Evolutionary conservation across 2,888 invertebrate species (phyloP).

Genomic region (Brachynemurus nebulosus): DNA sequence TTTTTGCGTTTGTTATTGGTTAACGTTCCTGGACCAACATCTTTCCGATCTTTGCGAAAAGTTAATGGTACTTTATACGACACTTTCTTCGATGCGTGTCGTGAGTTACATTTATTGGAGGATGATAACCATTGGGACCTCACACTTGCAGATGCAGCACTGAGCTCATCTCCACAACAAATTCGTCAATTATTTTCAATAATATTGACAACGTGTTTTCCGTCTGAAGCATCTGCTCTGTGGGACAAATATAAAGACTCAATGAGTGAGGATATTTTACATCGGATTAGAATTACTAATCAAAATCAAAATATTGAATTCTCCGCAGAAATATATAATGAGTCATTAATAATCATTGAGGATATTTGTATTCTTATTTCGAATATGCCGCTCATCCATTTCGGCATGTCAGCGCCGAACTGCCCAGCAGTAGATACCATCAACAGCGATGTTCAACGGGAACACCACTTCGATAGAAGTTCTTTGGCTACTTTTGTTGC

Average conservation of each 20-base stretch:
- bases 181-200: conserved; percentile 23
- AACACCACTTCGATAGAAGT: neutral
- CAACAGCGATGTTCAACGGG: neutral
- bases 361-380: neutral
- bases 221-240: conserved; percentile 19
- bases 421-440: neutral
- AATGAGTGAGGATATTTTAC: conserved; percentile 14
- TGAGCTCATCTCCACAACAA: conserved; percentile 18
- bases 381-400: conserved; percentile 1
- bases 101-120: conserved; percentile 19
- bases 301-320: conserved; percentile 16
- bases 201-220: conserved; percentile 21
- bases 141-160: conserved; percentile 18
- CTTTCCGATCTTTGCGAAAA: conserved; percentile 7
- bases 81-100: conserved; percentile 13
- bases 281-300: conserved; percentile 18
- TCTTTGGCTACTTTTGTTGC: neutral
- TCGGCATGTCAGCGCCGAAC: neutral
- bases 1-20: conserved; percentile 11
- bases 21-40: conserved; percentile 16
- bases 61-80: conserved; percentile 7
- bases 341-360: conserved; percentile 18
- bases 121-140: conserved; percentile 19
- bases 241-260: conserved; percentile 16
- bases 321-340: conserved; percentile 21